phyloP scores from a whole-genome alignment of 2,888 invertebrate genomes.

The Brachycybe producta region DNA sequence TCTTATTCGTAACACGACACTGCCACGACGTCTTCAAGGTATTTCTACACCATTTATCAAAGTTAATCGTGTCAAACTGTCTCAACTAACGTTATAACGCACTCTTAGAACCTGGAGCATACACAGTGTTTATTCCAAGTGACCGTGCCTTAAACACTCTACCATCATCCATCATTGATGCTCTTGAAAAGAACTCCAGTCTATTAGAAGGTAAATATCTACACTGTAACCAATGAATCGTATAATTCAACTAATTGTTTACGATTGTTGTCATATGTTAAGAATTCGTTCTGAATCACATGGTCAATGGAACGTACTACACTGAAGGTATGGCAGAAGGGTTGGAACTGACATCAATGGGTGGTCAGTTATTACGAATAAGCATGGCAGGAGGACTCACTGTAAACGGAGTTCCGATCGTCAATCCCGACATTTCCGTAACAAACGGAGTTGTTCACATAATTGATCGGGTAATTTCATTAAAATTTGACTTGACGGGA shows the following conservation, averaged over 20 bases:
- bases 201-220: slow-evolving; percentile 14
- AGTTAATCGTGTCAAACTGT: not conserved
- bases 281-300: slow-evolving; percentile 16
- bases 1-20: slow-evolving; percentile 10
- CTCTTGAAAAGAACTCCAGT: slow-evolving; percentile 6
- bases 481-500: not conserved
- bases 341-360: slow-evolving; percentile 8
- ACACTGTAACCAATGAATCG: not conserved
- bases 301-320: slow-evolving; percentile 15
- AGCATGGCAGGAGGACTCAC: slow-evolving; percentile 14
- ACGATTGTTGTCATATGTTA: not conserved
- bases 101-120: slow-evolving; percentile 11
- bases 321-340: slow-evolving; percentile 13
- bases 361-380: slow-evolving; percentile 11
- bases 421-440: slow-evolving; percentile 14
- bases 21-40: slow-evolving; percentile 5
- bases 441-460: slow-evolving; percentile 14
- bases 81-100: not conserved
- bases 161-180: slow-evolving; percentile 8
- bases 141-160: slow-evolving; percentile 7
- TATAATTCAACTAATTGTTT: not conserved
- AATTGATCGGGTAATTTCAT: slow-evolving; percentile 11
- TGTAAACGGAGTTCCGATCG: slow-evolving; percentile 15
- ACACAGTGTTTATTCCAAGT: slow-evolving; percentile 14
- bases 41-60: not conserved